Evolutionary conservation across 2,797 vertebrate species (phyloP), one percentile per base, ranked within the genome.

Genomic region (Gorsachius magnificus): DNA sequence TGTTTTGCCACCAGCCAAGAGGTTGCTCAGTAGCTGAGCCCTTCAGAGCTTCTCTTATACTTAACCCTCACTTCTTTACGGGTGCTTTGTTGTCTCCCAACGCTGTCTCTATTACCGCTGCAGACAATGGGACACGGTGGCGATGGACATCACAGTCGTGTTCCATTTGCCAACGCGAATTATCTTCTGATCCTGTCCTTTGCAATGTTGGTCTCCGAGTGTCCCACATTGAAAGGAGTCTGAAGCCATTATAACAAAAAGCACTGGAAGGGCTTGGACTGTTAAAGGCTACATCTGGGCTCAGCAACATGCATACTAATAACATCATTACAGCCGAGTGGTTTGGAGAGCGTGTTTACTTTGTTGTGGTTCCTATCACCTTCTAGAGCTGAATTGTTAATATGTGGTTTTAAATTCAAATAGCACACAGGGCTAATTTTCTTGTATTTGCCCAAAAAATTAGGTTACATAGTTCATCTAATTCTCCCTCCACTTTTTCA

Each of bases 251-350:
- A 98, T 92, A 98, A 98, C 97, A 98, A 97, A 98, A 98, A 98
- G 97, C 97, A 96, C 94, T 98, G 97, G 97, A 98, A 98, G 98
- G 98, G 98, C 98, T 98, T 97, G 98, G 98, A 98, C 98, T 98
- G 98, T 98, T 99, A 99, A 99, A 99, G 98, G 98, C 98, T 99
- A 99, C 98, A 98, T 99, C 98, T 98, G 99, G 99, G 98, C 98
- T 98, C 98, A 98, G 98, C 98, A 99, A 99, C 98, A 99, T 98
- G 98, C 99, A 99, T 99, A 99, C 98, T 99, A 99, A 99, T 99
- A 98, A 98, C 98, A 98, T 99, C 98, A 99, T 99, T 99, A 99
- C 98, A 98, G 97, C 98, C 86, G 97, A 98, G 98, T 98, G 98
- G 98, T 98, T 99, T 98, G 98, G 98, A 98, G 98, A 98, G 98